phyloP scores from a whole-genome alignment of 2,797 vertebrate species.

The Octomys mimax region DNA sequence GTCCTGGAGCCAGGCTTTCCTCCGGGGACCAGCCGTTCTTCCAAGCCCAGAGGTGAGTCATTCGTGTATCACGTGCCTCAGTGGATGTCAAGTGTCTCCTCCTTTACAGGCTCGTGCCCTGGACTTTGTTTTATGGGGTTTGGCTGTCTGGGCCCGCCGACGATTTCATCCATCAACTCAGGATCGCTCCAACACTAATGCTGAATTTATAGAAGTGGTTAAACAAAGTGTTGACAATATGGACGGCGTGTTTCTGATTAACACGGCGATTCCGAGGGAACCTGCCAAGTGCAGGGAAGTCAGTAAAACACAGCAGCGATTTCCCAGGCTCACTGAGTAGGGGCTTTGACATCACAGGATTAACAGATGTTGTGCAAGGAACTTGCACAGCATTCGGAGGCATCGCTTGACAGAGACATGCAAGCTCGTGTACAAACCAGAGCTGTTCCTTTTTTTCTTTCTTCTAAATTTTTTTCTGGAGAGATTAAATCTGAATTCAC shows the following conservation, averaged over 20 bases:
- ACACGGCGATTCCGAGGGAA: slow-evolving; percentile 84
- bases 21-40: background rate
- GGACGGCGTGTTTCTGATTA: slow-evolving; percentile 91
- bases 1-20: background rate
- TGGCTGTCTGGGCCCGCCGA: slow-evolving; percentile 87
- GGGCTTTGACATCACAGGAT: slow-evolving; percentile 64
- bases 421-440: slow-evolving; percentile 65
- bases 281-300: slow-evolving; percentile 84
- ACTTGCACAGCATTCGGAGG: background rate
- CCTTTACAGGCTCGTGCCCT: slow-evolving; percentile 82
- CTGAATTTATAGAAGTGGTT: slow-evolving; percentile 91
- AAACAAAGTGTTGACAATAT: slow-evolving; percentile 90
- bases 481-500: slow-evolving; percentile 21
- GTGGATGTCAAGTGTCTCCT: slow-evolving; percentile 79
- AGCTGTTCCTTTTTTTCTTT: background rate
- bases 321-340: slow-evolving; percentile 82
- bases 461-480: background rate
- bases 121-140: slow-evolving; percentile 89
- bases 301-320: slow-evolving; percentile 81
- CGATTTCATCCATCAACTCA: slow-evolving; percentile 89
- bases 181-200: slow-evolving; percentile 88
- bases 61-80: slow-evolving; percentile 68
- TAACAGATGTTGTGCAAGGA: slow-evolving; percentile 83
- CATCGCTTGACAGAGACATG: background rate
- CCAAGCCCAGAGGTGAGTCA: slow-evolving; percentile 70